Conservation (phyloP, 2,797 vertebrate species). For the Sebastes hopkinsi region DNA sequence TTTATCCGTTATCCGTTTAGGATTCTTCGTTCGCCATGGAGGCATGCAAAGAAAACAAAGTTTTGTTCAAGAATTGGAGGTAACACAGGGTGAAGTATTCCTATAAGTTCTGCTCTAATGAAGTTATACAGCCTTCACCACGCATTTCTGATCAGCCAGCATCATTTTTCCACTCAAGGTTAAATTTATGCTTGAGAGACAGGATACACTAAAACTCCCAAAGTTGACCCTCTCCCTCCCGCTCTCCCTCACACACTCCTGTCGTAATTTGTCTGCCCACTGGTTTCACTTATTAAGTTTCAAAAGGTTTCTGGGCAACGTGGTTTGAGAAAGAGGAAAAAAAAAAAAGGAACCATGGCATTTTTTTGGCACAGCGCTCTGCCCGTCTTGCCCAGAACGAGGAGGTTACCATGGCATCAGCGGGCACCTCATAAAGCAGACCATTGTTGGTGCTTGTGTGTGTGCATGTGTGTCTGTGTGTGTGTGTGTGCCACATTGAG, state of each 20-base stretch:
- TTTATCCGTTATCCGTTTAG: not conserved
- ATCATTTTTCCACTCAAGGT: conserved; percentile 53
- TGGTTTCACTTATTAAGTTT: conserved; percentile 87
- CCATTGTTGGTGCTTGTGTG: conserved; percentile 82
- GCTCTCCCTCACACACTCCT: conserved; percentile 47
- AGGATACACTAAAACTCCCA: conserved; percentile 66
- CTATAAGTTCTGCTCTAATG: not conserved
- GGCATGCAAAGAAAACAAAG: not conserved
- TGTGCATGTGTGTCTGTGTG: conserved; percentile 47
- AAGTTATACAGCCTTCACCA: not conserved
- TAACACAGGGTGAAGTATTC: not conserved
- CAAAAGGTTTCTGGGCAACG: conserved; percentile 87
- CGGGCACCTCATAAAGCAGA: conserved; percentile 87
- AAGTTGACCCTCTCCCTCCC: conserved; percentile 51
- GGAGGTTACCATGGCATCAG: conserved; percentile 88
- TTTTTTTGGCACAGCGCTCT: conserved; percentile 82
- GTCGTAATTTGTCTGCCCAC: conserved; percentile 81
- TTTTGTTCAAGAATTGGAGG: not conserved
- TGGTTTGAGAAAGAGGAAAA: conserved; percentile 74
- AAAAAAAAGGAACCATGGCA: conserved; percentile 77
- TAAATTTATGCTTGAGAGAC: conserved; percentile 69
- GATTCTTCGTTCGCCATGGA: not conserved
- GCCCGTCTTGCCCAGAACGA: conserved; percentile 82
- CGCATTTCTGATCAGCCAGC: conserved; percentile 32
- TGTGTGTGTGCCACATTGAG: conserved; percentile 72